Base-by-base conservation (phyloP, 2,888 invertebrate genomes). In the Cacoxenus indagator region DNA sequence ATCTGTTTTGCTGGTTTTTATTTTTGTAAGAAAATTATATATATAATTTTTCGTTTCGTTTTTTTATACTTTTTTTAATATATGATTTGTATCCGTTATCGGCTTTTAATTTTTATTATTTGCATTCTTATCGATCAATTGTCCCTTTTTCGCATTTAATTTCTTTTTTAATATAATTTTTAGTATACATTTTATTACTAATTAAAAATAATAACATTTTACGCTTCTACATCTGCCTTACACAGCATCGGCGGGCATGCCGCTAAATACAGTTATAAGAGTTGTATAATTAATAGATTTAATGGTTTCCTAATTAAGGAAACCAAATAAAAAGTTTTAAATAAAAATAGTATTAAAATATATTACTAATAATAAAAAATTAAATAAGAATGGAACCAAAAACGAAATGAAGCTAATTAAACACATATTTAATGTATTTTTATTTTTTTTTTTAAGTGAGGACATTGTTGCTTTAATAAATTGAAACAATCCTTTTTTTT, bases 141-240 rank as follows among this genome's bases (percentile, higher is more conserved):
- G 17, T 17, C 19, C 19, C 19, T 17, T 51, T 19, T 24, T 54
- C 54, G 14, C 48, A n/a, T 48, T 54, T 54, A 14, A 9, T 61
- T 46, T 61, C 59, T 67, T 71, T 70, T 46, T 71, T 73, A 26
- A 24, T 27, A 24, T 27, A 11, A 22, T 66, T 66, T 57, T 62
- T 65, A 71, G 72, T 73, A 73, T 73, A 71, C 71, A 26, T 48
- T 70, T 71, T 74, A 72, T 69, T 69, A 68, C 70, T 71, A 69
- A 69, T 69, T 45, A 70, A 74, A 68, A 72, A 70, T 72, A 72
- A 73, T 69, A 71, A 70, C 67, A 46, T 70, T 22, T 69, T 37
- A 37, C 37, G 37, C 24, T 54, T 24, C 26, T 11, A 26, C 22
- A 14, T 54, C 24, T 26, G 14, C 24, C 14, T 24, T 54, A 24